Base-by-base conservation (phyloP, 1,140 invertebrate genomes). In the Hesperophylax magnus region DNA sequence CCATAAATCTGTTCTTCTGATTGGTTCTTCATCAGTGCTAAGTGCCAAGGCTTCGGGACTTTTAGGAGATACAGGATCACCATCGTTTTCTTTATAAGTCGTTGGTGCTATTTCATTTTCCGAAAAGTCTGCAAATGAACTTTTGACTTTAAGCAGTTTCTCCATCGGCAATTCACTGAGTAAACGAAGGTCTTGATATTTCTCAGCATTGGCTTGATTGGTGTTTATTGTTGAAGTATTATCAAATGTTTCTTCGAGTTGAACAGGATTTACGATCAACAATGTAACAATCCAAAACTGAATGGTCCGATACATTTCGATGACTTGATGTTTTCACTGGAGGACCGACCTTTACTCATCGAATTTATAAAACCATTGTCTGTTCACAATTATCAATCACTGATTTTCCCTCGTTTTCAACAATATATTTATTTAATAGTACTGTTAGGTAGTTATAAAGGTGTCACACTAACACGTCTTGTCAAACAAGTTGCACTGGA, bases 141-240 rank as follows among this genome's bases (percentile, higher is more conserved):
- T 85, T 76, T 90, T 90, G n/a, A 90, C 78, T 56, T 84, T 85
- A 39, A 91, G 67, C 17, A 91, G 84, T 71, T 90, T 91, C 15
- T 89, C 86, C 18, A 91, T 76, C 6, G 87, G 85, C 24, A 91
- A 69, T 81, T 89, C 87, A 77, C 88, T 89, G 6, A 91, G 84
- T 18, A 86, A 86, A 72, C 87, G 85, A 20, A 89, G 76, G 54
- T 88, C 86, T 72, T 78, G 14, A 60, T 63, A 52, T 24, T 79
- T 79, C 18, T 79, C 77, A 61, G 31, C 3, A 18, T 15, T 47
- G 1, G 17, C 17, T 58, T 71, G 52, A 58, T 58, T 11, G 39
- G 58, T 75, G 4, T 24, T 27, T 15, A 56, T 0, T 0, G 11
- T 31, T 17, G 71, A 7, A 18, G 53, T 31, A 15, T 54, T 72